Evolutionary conservation across 2,888 invertebrate species (phyloP), one percentile per base, ranked within the genome.

Genomic region (Cryptocephalus moraei): DNA sequence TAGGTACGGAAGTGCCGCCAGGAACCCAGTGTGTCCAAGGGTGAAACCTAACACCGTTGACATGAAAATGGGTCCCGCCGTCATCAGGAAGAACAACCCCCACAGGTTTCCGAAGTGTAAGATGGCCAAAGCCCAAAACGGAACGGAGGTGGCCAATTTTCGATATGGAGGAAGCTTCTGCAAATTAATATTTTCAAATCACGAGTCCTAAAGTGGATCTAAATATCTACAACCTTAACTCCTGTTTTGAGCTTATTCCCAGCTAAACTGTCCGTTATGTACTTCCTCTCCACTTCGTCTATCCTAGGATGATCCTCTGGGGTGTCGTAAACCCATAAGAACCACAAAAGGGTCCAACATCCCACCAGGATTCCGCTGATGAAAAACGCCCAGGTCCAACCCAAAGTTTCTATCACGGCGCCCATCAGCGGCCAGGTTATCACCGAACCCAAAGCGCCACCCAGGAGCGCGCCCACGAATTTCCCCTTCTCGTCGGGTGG

Each of bases 101-200:
- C 86, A 87, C 49, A 85, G 70, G 61, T 84, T 87, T 36, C 87
- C 87, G 58, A 82, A 86, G 58, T 87, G 87, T 22, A 84, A 71
- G 1, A 82, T 57, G 9, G 75, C 57, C 60, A 87, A 73, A 0
- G 83, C 79, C 68, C 82, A 72, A 65, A 86, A 86, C 11, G 86
- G 86, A 41, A 84, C 53, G 0, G 86, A 86, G 1, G 75, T 65
- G 11, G 79, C 51, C 34, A 87, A 80, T 32, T 72, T 69, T 57
- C 70, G 75, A 56, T 84, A 75, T 1, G 87, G 87, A 1, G 84
- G 84, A 41, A 80, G 71, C 48, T 76, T 70, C 78, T 86, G 73
- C 44, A 75, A 75, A 51, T 53, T 2, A 13, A 40, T 9, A 8
- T 36, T 11, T 4, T 11, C 12, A 36, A 36, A 36, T 11, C 2